These are phyloP conservation scores for Lutjanus erythropterus DNA, from an alignment of 2,113 vertebrate species.

Conservation along the genomic window DNA sequence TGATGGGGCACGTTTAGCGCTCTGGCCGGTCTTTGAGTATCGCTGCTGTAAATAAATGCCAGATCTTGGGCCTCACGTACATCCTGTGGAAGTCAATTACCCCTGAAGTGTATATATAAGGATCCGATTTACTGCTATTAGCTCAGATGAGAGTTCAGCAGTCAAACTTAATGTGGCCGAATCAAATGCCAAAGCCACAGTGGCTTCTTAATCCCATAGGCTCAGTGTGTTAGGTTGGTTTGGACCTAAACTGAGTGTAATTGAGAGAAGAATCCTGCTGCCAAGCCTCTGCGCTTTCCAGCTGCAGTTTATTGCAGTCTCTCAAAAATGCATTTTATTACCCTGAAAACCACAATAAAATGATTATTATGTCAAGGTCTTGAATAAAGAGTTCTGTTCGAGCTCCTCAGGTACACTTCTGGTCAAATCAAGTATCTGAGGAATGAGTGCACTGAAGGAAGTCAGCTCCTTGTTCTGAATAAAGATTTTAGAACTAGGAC, in stretches of 20 bases:
- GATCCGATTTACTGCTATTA: conserved; percentile 48
- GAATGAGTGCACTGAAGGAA: background rate
- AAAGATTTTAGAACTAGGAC: too few relatives aligned
- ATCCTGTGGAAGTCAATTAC: conserved; percentile 43
- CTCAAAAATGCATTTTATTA: background rate
- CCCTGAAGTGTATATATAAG: conserved; percentile 32
- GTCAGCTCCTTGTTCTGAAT: conserved; percentile 6
- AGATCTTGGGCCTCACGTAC: conserved; percentile 6
- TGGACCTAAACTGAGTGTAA: conserved; percentile 48
- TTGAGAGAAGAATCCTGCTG: conserved; percentile 16
- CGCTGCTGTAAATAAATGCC: conserved; percentile 22
- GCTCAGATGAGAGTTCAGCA: conserved; percentile 39
- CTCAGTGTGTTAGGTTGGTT: conserved; percentile 41
- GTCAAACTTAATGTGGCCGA: conserved; percentile 43
- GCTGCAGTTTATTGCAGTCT: background rate
- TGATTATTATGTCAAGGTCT: background rate
- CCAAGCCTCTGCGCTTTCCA: conserved; percentile 32
- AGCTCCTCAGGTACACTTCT: background rate
- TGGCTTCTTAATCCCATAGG: conserved; percentile 51
- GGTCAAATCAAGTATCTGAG: conserved; percentile 8
- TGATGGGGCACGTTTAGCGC: conserved; percentile 1
- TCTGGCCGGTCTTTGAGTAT: background rate
- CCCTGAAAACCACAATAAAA: conserved; percentile 1
- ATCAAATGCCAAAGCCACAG: conserved; percentile 46
- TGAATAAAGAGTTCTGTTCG: background rate